phyloP scores from a whole-genome alignment of 2,113 vertebrate species.

The Sceloporus tristichus region DNA sequence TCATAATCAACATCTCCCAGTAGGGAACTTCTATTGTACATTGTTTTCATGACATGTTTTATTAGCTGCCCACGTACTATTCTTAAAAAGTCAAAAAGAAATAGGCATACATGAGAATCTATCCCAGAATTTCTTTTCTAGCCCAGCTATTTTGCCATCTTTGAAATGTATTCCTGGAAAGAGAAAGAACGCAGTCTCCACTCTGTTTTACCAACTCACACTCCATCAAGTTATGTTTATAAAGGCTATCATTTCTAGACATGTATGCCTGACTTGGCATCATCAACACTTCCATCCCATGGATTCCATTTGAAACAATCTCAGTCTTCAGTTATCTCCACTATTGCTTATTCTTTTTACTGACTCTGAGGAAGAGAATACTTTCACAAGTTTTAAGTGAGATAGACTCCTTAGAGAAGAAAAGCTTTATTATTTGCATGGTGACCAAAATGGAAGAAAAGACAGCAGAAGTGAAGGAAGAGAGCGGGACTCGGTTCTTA shows the following conservation, averaged over 20 bases:
- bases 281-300: constrained; percentile 53
- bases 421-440: neutral
- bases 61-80: neutral
- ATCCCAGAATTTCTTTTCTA: neutral
- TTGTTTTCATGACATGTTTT: neutral
- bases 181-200: neutral
- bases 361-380: neutral
- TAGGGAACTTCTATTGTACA: neutral
- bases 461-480: neutral
- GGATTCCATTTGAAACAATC: constrained; percentile 55
- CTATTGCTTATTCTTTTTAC: neutral
- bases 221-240: constrained; percentile 18
- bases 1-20: neutral
- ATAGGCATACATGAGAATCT: neutral
- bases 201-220: constrained; percentile 31
- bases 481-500: neutral
- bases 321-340: constrained; percentile 29
- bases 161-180: neutral
- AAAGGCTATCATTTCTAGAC: constrained; percentile 31
- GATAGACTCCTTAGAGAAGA: neutral
- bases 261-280: constrained; percentile 50
- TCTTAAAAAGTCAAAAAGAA: neutral
- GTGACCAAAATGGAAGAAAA: neutral
- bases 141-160: neutral
- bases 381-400: neutral